phyloP scores from a whole-genome alignment of 2,888 invertebrate genomes.

The Tyria jacobaeae region DNA sequence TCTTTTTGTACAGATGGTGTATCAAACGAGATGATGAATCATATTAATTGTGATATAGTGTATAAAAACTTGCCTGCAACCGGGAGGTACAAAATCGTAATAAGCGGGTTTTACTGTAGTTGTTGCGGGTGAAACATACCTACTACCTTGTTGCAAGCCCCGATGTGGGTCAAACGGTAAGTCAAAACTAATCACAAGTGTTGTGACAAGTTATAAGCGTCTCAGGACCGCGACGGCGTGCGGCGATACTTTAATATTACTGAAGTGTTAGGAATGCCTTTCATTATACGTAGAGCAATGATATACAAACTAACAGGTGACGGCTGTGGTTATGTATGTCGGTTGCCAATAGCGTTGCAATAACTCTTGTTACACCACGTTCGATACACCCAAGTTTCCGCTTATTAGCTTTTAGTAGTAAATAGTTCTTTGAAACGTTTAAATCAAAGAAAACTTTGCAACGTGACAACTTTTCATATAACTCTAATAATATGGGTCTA shows the following conservation, averaged over 20 bases:
- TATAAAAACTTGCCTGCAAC: too few species aligned
- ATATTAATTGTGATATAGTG: too few species aligned
- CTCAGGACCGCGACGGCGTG: background rate
- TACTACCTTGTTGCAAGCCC: too few species aligned
- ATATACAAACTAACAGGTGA: conserved; percentile 36
- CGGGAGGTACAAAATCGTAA: too few species aligned
- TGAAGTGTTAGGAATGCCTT: conserved; percentile 17
- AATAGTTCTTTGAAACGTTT: background rate
- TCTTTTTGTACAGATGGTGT: too few species aligned
- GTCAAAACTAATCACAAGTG: too few species aligned
- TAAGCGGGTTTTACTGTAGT: too few species aligned
- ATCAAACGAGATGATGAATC: too few species aligned
- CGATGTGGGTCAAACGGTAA: too few species aligned
- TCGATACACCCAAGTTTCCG: conserved; percentile 46
- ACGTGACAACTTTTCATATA: too few species aligned
- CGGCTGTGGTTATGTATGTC: conserved; percentile 63
- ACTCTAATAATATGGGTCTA: too few species aligned
- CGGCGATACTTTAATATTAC: conserved; percentile 1
- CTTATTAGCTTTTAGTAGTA: conserved; percentile 35
- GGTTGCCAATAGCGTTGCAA: conserved; percentile 62
- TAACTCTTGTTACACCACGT: conserved; percentile 61
- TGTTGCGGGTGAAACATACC: too few species aligned
- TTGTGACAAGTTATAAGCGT: background rate
- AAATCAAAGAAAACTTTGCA: background rate
- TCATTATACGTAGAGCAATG: conserved; percentile 27